phyloP scores from a whole-genome alignment of 92 coral and sea anemone genomes.

The Muricea muricata region DNA sequence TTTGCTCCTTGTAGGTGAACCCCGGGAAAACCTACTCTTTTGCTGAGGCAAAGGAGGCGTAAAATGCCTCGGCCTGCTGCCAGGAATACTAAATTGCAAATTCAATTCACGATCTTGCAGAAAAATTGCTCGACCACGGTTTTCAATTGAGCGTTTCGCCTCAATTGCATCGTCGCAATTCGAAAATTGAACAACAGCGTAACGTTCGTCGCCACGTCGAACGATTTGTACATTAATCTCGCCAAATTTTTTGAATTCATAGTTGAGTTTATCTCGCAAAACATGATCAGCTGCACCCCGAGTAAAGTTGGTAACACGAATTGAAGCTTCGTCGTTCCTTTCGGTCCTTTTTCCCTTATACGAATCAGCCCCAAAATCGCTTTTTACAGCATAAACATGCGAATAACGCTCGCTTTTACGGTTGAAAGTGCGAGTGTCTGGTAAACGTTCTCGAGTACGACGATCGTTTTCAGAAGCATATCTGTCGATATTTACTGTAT shows the following conservation, averaged over 20 bases:
- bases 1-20: conserved; percentile 80
- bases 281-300: conserved; percentile 86
- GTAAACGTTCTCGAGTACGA: conserved; percentile 85
- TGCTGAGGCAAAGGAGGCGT: conserved; percentile 77
- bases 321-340: conserved; percentile 86
- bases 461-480: conserved; percentile 98
- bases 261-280: conserved; percentile 87
- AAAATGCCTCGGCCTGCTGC: conserved; percentile 64
- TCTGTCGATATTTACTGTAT: conserved; percentile 91
- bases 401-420: conserved; percentile 80
- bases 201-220: conserved; percentile 98
- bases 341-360: conserved; percentile 84
- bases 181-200: conserved; percentile 96
- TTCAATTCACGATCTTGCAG: conserved; percentile 88
- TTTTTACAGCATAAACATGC: conserved; percentile 92
- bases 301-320: conserved; percentile 89
- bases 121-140: conserved; percentile 80
- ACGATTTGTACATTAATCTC: conserved; percentile 90
- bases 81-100: conserved; percentile 81
- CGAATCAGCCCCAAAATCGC: conserved; percentile 83
- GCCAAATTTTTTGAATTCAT: conserved; percentile 98
- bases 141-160: conserved; percentile 89
- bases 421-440: conserved; percentile 94
- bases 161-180: conserved; percentile 92
- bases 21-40: conserved; percentile 74